Conservation (phyloP, 2,797 vertebrate genomes). For the Buceros bicornis region DNA sequence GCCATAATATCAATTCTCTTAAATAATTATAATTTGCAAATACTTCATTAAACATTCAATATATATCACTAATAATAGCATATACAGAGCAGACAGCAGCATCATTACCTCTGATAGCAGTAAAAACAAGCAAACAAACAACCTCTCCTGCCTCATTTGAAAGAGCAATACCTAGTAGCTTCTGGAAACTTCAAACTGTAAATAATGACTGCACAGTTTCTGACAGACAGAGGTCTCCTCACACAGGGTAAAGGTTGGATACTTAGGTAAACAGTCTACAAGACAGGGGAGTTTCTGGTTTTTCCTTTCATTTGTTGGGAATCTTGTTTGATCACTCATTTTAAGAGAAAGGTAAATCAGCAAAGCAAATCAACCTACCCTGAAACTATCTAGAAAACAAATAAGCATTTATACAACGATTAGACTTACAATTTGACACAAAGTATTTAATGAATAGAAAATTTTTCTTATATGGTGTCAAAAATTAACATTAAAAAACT, state of each 20-base stretch:
- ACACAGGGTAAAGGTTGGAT: background rate
- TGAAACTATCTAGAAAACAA: background rate
- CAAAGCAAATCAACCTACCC: background rate
- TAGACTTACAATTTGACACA: background rate
- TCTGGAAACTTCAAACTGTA: background rate
- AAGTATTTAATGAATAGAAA: background rate
- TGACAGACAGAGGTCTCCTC: background rate
- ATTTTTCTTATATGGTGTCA: background rate
- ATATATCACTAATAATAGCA: background rate
- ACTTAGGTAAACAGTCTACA: background rate
- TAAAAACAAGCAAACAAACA: background rate
- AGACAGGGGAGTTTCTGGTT: background rate
- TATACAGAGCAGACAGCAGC: background rate
- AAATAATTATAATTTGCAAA: background rate
- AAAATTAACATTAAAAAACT: background rate
- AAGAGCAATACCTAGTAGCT: background rate
- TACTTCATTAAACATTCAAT: background rate
- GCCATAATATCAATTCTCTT: background rate
- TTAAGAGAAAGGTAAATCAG: background rate
- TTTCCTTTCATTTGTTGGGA: background rate
- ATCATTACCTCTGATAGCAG: background rate
- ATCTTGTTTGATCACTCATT: background rate
- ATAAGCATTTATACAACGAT: background rate
- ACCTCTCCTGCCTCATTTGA: background rate
- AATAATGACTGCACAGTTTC: background rate